phyloP scores from a whole-genome alignment of 2,113 vertebrate species.

The Hemicordylus capensis region DNA sequence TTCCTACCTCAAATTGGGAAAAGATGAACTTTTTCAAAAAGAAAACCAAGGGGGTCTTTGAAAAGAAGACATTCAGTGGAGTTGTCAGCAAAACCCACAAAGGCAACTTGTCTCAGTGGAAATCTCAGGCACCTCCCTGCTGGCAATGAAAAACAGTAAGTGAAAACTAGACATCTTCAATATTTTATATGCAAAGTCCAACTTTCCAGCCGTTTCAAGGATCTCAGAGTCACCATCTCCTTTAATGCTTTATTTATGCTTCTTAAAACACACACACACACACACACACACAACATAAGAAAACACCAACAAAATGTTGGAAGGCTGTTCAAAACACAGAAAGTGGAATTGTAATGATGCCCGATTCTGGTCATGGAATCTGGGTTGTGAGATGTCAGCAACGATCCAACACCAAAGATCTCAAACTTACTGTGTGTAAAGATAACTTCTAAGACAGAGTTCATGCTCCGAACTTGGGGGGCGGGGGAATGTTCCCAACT shows the following conservation, averaged over 20 bases:
- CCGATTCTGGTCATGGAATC: neutral
- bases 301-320: neutral
- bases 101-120: constrained; percentile 48
- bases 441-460: too few relatives aligned
- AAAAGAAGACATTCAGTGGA: constrained; percentile 58
- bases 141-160: constrained; percentile 68
- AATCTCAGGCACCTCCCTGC: constrained; percentile 55
- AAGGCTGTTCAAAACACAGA: neutral
- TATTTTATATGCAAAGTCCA: constrained; percentile 65
- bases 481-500: too few relatives aligned
- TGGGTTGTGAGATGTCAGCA: neutral
- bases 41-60: constrained; percentile 43
- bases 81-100: constrained; percentile 65
- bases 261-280: constrained; percentile 31
- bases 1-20: constrained; percentile 40
- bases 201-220: constrained; percentile 54
- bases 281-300: neutral
- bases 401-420: neutral
- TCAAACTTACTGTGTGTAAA: neutral
- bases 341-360: neutral
- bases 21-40: constrained; percentile 31
- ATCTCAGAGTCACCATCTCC: constrained; percentile 25
- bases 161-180: constrained; percentile 62
- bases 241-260: constrained; percentile 64
- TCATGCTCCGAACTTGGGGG: too few relatives aligned